Evolutionary conservation across 2,797 vertebrate species (phyloP), one percentile per base, ranked within the genome.

Genomic region (Hyperoplus immaculatus): DNA sequence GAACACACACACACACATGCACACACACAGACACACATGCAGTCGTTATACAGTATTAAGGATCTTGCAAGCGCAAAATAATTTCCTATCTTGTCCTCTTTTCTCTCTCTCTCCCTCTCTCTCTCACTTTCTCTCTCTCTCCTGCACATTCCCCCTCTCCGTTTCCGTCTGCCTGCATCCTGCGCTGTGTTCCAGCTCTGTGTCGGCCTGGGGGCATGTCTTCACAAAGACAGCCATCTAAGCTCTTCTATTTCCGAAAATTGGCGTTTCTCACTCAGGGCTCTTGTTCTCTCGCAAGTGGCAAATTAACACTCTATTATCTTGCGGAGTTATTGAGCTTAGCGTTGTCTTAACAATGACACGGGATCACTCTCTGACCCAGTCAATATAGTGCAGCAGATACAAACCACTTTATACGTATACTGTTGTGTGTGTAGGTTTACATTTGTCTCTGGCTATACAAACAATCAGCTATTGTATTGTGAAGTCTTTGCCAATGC

Each of bases 251-350:
- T 90, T 87, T 91, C 82, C 46, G n/a, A 81, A 29, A 29, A 86
- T 77, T 85, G 81, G 63, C 69, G 16, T 82, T 83, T 65, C 75
- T 81, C 83, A 77, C 81, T 87, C 82, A 61, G 66, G 61, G 74
- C 82, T 69, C 86, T 86, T 89, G 84, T 89, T 90, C 83, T 86
- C 76, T 36, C 29, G 62, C 78, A 56, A 29, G 76, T 10, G 50
- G 84, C 88, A 89, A 29, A 89, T 93, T 91, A 91, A 80, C 85
- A 82, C 72, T 86, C 76, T 80, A 82, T 92, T 93, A 91, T 88
- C 74, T 89, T 3, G 65, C 38, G 57, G 72, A 83, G 85, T 84
- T 80, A 85, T 61, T 81, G 88, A 86, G 86, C 77, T 90, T 57
- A 86, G 72, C 42, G 18, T 29, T 61, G 89, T 87, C 87, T 84